phyloP scores from a whole-genome alignment of 2,888 invertebrate genomes.

The Tyria jacobaeae region DNA sequence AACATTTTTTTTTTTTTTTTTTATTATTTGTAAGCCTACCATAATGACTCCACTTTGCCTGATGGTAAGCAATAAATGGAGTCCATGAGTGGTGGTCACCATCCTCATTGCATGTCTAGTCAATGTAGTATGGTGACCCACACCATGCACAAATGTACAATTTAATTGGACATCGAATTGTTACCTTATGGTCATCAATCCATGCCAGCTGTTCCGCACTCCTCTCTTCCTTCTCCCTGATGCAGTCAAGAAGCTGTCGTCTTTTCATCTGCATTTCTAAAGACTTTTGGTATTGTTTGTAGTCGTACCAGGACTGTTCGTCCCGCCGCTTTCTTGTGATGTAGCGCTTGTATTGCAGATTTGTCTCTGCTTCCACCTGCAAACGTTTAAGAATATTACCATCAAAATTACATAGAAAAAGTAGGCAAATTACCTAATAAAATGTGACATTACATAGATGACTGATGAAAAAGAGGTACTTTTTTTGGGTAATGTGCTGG shows the following conservation, averaged over 20 bases:
- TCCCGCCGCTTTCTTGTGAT: slow-evolving; percentile 72
- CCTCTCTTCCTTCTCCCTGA: slow-evolving; percentile 67
- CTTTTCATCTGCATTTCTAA: slow-evolving; percentile 59
- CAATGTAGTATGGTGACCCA: too few species aligned
- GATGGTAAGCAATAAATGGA: too few species aligned
- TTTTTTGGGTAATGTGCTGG: too few species aligned
- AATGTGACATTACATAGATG: too few species aligned
- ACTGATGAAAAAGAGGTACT: too few species aligned
- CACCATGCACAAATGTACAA: not conserved
- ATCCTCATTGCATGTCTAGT: too few species aligned
- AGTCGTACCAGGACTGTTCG: slow-evolving; percentile 75
- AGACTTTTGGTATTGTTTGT: slow-evolving; percentile 64
- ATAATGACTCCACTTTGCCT: too few species aligned
- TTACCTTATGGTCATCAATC: slow-evolving; percentile 70
- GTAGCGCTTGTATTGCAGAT: slow-evolving; percentile 79
- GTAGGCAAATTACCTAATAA: too few species aligned
- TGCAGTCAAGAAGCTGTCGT: slow-evolving; percentile 62
- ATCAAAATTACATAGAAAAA: too few species aligned
- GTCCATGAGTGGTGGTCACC: too few species aligned
- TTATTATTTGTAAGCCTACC: too few species aligned
- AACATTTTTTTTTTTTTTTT: too few species aligned
- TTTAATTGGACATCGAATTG: not conserved
- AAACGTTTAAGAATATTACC: not conserved
- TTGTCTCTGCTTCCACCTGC: slow-evolving; percentile 76
- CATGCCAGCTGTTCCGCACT: slow-evolving; percentile 62